Conservation (phyloP, 1,140 invertebrate genomes). For the Cylas formicarius region DNA sequence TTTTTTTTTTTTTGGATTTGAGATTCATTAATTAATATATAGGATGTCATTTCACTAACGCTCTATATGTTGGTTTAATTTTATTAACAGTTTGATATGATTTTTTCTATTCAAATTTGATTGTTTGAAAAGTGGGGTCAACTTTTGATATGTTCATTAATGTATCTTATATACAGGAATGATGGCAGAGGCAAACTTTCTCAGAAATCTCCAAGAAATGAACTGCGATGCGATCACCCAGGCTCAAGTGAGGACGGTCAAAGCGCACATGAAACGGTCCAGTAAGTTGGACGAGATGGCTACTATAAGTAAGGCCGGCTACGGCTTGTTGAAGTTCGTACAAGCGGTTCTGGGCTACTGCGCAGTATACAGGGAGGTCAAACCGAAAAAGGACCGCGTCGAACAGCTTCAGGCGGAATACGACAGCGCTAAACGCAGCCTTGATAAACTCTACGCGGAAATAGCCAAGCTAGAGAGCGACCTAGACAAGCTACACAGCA, state of each 20-base stretch:
- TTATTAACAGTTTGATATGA: too few species aligned
- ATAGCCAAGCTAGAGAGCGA: conserved; percentile 63
- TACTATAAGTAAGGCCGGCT: conserved; percentile 71
- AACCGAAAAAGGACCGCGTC: conserved; percentile 82
- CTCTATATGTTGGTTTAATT: too few species aligned
- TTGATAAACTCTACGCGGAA: conserved; percentile 72
- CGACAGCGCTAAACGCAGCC: conserved; percentile 50
- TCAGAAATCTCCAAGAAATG: conserved; percentile 72
- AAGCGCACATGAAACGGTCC: conserved; percentile 60
- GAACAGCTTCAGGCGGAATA: conserved; percentile 62
- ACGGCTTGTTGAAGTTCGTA: conserved; percentile 76
- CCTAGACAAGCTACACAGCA: conserved; percentile 59
- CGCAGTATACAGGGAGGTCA: conserved; percentile 74
- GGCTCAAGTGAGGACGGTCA: conserved; percentile 63
- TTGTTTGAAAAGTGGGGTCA: too few species aligned
- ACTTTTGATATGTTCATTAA: too few species aligned
- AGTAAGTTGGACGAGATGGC: conserved; percentile 70
- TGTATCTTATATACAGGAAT: too few species aligned
- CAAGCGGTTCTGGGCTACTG: conserved; percentile 80
- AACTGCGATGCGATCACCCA: conserved; percentile 73
- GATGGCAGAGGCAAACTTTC: conserved; percentile 83
- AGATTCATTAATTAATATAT: too few species aligned
- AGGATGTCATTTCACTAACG: too few species aligned
- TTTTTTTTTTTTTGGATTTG: too few species aligned
- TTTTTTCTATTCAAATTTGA: too few species aligned